A percentile compares a stretch with the other conserved stretches of the same genome.
Evolutionary conservation across 2,888 invertebrate genomes (phyloP).

Genomic region (Ornithoptera alexandrae): DNA sequence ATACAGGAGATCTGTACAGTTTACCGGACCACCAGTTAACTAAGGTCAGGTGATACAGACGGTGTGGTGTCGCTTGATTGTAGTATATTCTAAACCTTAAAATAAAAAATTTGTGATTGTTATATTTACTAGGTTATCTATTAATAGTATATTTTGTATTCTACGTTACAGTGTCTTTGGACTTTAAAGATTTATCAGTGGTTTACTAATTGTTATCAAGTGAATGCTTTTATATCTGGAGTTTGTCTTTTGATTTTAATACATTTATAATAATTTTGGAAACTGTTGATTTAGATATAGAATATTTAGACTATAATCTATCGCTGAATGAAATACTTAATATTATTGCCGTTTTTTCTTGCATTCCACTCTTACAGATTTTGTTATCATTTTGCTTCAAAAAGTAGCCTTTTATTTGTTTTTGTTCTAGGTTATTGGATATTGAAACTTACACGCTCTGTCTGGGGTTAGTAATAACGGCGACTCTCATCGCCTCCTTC

Average conservation of each 20-base stretch:
- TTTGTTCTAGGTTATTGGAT: background rate
- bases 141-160: background rate
- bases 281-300: too few relatives aligned
- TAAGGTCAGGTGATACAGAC: conserved; percentile 78
- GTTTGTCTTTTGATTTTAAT: too few relatives aligned
- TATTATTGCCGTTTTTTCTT: too few relatives aligned
- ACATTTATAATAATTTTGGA: too few relatives aligned
- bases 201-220: too few relatives aligned
- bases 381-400: background rate
- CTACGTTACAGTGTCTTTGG: background rate
- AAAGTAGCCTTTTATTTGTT: background rate
- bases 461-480: conserved; percentile 83
- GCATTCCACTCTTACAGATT: background rate
- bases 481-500: conserved; percentile 80
- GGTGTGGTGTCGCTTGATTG: conserved; percentile 83
- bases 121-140: background rate
- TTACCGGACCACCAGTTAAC: conserved; percentile 88
- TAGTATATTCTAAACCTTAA: conserved; percentile 81
- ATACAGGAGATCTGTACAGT: conserved; percentile 83
- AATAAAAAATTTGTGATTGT: background rate
- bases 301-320: too few relatives aligned
- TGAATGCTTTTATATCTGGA: too few relatives aligned
- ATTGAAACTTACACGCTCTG: conserved; percentile 75
- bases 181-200: too few relatives aligned
- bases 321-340: too few relatives aligned